A percentile compares a stretch with the other conserved stretches of the same genome.
Conservation (phyloP, 2,797 vertebrate genomes). For the Sparidentex hasta region DNA sequence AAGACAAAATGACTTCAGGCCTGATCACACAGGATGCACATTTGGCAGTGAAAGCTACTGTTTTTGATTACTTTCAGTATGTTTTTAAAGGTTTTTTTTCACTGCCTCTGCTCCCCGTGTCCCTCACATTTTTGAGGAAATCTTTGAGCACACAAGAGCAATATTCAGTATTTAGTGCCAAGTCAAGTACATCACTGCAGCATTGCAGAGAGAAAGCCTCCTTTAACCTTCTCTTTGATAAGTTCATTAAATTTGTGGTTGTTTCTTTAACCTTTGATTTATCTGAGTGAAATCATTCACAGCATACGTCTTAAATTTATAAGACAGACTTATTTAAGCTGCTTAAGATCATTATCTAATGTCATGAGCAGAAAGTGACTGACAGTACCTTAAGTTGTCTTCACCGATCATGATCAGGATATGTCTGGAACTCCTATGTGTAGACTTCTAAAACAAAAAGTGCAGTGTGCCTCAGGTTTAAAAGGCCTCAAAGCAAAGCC, state of each 20-base stretch:
- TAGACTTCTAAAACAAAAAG: neutral
- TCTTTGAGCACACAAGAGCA: neutral
- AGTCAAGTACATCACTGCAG: neutral
- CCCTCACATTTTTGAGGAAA: neutral
- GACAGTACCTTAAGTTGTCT: neutral
- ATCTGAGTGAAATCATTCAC: neutral
- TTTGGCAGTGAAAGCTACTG: conserved; percentile 13
- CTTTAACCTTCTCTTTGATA: neutral
- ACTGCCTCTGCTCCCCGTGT: neutral
- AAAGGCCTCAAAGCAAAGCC: neutral
- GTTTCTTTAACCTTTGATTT: neutral
- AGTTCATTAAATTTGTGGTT: neutral
- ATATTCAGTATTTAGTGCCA: neutral
- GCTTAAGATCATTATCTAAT: neutral
- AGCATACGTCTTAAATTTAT: neutral
- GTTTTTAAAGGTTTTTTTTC: conserved; percentile 1
- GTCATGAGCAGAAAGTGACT: neutral
- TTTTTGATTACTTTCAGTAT: conserved; percentile 22
- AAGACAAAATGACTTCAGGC: conserved; percentile 23
- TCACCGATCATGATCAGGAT: neutral
- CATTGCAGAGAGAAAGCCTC: too few relatives aligned
- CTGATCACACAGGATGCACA: conserved; percentile 16
- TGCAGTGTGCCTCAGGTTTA: neutral
- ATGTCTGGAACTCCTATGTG: neutral
- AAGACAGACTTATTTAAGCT: neutral